Evolutionary conservation across 1,140 invertebrate species (phyloP).

Genomic region (Penaeus indicus): DNA sequence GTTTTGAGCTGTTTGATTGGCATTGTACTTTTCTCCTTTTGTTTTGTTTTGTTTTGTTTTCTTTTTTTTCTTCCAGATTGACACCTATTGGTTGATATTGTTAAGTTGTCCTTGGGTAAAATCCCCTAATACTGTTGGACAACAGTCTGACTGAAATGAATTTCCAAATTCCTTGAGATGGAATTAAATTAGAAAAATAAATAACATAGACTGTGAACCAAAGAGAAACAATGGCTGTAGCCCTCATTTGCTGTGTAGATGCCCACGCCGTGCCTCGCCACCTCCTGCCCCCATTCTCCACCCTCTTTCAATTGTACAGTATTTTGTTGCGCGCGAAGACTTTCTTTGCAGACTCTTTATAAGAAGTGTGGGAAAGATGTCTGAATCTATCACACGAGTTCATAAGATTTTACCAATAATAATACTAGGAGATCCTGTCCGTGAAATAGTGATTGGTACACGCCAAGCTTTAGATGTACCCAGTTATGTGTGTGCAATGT

Average conservation of each 20-base stretch:
- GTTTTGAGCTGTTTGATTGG: no score
- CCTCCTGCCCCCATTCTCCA: conserved; percentile 18
- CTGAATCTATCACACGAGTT: conserved; percentile 54
- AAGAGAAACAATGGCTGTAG: conserved; percentile 47
- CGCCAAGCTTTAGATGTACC: conserved; percentile 61
- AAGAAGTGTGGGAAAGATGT: conserved; percentile 58
- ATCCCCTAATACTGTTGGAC: no score
- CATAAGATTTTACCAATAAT: conserved; percentile 44
- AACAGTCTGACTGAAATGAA: background rate
- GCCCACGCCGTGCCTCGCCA: conserved; percentile 36
- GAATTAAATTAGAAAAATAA: background rate
- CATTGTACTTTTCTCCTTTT: background rate
- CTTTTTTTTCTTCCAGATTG: background rate
- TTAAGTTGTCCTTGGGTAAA: no score
- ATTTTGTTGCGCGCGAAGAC: conserved; percentile 52
- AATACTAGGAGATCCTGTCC: conserved; percentile 1
- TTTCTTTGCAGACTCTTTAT: conserved; percentile 42
- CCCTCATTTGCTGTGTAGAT: conserved; percentile 47
- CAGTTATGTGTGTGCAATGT: conserved; percentile 60
- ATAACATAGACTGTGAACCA: conserved; percentile 38
- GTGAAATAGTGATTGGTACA: conserved; percentile 56
- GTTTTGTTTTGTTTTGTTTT: background rate
- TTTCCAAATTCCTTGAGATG: background rate
- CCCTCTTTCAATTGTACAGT: conserved; percentile 54
- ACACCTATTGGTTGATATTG: no score